These are phyloP conservation scores for Heterohyrax brucei DNA, from an alignment of 2,797 vertebrate genomes.

Conservation along the genomic window DNA sequence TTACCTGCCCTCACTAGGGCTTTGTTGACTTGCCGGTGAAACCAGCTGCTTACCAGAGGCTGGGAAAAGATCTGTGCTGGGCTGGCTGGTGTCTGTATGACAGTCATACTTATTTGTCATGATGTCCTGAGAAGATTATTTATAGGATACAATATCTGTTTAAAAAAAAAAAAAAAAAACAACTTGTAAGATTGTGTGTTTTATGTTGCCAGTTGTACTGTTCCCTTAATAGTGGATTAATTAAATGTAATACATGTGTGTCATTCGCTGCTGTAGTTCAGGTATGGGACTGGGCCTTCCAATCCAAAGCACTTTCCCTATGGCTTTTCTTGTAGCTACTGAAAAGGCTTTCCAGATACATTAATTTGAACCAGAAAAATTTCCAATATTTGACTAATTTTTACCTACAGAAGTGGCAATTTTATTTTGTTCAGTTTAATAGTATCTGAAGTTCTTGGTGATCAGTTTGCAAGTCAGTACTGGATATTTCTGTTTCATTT, in stretches of 20 bases:
- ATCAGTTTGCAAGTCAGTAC: neutral
- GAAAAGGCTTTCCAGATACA: neutral
- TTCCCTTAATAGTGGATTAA: neutral
- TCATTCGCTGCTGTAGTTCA: neutral
- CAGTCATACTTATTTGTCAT: conserved; percentile 23
- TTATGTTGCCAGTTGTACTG: conserved; percentile 25
- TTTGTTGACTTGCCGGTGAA: neutral
- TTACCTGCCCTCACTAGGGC: neutral
- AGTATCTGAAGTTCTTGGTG: conserved; percentile 59
- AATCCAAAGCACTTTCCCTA: neutral
- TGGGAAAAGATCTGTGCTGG: neutral
- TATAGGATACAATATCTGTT: neutral
- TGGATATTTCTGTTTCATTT: conserved; percentile 9
- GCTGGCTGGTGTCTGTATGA: neutral
- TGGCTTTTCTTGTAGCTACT: conserved; percentile 13
- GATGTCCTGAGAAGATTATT: conserved; percentile 23
- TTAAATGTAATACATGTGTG: neutral
- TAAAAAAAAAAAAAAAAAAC: neutral
- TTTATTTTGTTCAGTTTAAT: conserved; percentile 50
- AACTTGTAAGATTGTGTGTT: conserved; percentile 24
- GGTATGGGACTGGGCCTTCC: neutral
- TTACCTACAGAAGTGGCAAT: conserved; percentile 35
- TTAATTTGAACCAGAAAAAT: conserved; percentile 12
- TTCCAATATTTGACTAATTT: conserved; percentile 46
- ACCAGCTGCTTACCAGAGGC: neutral